Evolutionary conservation across 2,888 invertebrate species (phyloP), one percentile per base, ranked within the genome.

Genomic region (Antheraea assamensis): DNA sequence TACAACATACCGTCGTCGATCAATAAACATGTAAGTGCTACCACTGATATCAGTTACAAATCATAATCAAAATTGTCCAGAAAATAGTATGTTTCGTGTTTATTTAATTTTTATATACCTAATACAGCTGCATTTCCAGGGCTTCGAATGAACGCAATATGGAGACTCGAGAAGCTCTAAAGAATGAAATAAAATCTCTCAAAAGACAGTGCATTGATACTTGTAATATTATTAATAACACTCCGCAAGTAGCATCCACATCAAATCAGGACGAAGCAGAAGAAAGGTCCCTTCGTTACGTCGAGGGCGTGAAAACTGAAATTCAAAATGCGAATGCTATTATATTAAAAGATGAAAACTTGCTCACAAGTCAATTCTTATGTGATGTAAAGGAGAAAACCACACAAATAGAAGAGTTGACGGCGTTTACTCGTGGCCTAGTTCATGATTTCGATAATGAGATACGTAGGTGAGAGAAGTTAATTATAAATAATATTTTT

Each of bases 381-480:
- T 83, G 77, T 74, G 92, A 93, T 76, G 81, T 92, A 2, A 89
- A 87, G 76, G 84, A 89, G 17, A 92, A 90, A 78, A 87, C 85
- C 52, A 74, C 71, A 0, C 88, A 93, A 52, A 79, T 92, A 21
- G 85, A 92, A 75, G 90, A 93, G 73, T 78, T 91, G 15, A 83
- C 85, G 21, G 91, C 91, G 15, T 93, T 88, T 75, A 90, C 88
- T 3, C 84, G 78, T 75, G 92, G 91, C 3, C 80, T 81, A n/a
- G 87, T 92, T 70, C 81, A 80, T 77, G 94, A 94, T 77, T 78
- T 89, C 31, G 87, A 91, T 73, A 77, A 79, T 52, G 92, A 94
- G 79, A 92, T 90, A 75, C 83, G 83, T 75, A 92, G 92, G 95
- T 94, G n/a, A 68, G 66, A 7, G 31, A 31, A 13, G 27, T 27